Evolutionary conservation across 2,113 vertebrate genomes (phyloP), one percentile per base, ranked within the genome.

Genomic region (Garra rufa): DNA sequence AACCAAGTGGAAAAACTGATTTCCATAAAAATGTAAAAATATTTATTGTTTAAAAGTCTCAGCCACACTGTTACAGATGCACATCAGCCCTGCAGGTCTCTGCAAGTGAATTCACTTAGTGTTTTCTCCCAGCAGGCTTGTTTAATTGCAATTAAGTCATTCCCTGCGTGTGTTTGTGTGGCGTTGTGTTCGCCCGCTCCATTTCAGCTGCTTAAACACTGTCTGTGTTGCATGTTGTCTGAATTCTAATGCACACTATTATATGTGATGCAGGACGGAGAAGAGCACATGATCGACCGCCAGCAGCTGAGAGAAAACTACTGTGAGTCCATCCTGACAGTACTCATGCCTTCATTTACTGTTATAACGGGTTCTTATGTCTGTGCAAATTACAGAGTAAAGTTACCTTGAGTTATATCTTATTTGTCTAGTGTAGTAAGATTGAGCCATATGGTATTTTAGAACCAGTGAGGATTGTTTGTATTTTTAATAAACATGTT

Each of bases 211-310:
- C 34, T 8, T 8, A 43, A 43, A 87, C 80, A 74, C 28, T n/a
- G 83, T 30, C 73, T 86, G 28, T 26, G 21, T 1, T 57, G 21
- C 26, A 44, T 74, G 50, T 71, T n/a, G 81, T 1, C 88, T 48
- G 41, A 8, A 46, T 76, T 61, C 28, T 41, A 80, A 76, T 71
- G 48, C 85, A 81, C 75, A 88, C 50, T 87, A 43, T 88, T 91
- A 87, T 90, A 92, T 92, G 93, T 93, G 93, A 94, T 90, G 38
- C 4, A 83, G 78, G 75, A 85, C 76, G 59, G 80, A 71, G 63
- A 85, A 80, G 75, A 89, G 86, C 91, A 92, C 91, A 92, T 71
- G 69, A 71, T 10, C 63, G 15, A 67, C 7, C 85, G 71, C 75
- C 83, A 86, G 74, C 63, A 90, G 89, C 85, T 87, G 83, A 90